Evolutionary conservation across 2,113 vertebrate species (phyloP).

Genomic region (Engystomops pustulosus): DNA sequence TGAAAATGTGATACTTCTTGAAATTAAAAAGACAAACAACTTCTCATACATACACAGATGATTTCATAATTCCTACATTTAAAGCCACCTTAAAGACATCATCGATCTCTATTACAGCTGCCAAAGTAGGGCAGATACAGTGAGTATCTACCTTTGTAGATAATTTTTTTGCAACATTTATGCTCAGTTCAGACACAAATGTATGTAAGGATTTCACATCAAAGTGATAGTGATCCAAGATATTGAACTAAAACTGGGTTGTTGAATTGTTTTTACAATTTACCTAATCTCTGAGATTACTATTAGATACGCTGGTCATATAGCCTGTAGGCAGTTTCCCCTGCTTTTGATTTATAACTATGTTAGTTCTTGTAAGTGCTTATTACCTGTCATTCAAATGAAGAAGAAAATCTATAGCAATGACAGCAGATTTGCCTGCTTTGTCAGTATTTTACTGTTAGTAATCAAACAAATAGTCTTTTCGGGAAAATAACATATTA

Average conservation of each 20-base stretch:
- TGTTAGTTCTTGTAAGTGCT: constrained; percentile 17
- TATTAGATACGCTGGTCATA: background rate
- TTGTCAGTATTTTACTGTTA: background rate
- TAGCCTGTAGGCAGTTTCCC: background rate
- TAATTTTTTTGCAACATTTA: background rate
- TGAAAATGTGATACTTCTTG: no score
- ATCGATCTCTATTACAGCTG: background rate
- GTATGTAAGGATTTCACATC: background rate
- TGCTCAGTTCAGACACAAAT: background rate
- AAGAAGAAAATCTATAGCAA: background rate
- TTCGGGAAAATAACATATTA: background rate
- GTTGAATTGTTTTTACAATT: background rate
- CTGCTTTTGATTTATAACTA: background rate
- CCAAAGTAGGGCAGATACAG: no score
- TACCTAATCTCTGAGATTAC: background rate
- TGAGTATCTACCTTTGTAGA: no score
- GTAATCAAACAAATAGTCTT: background rate
- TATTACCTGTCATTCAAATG: background rate
- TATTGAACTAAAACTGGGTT: background rate
- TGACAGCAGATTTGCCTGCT: background rate
- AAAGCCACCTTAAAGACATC: background rate
- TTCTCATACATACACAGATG: no score
- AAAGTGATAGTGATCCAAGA: background rate
- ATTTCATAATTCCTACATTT: no score
- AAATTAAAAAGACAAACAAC: no score